Percentiles rank a stretch among this genome's conserved stretches.
Evolutionary conservation across 2,113 vertebrate genomes (phyloP).

Genomic region (Upupa epops): DNA sequence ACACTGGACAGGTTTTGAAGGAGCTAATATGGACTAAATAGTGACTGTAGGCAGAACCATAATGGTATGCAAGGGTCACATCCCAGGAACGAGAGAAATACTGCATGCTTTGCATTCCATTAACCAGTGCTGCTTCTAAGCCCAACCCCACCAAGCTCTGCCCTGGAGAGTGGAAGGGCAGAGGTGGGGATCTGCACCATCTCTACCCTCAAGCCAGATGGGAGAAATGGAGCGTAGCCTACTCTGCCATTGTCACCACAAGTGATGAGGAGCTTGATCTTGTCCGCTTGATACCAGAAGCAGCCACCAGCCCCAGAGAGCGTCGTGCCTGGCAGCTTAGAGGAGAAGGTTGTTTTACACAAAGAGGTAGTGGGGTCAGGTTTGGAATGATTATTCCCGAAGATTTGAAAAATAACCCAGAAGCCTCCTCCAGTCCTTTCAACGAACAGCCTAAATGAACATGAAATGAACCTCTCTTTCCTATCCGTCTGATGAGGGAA

Average conservation of each 20-base stretch:
- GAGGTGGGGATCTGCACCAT: rapidly evolving
- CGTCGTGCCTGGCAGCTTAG: rapidly evolving
- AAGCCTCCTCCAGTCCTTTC: not conserved
- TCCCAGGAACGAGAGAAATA: not conserved
- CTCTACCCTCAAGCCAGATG: rapidly evolving
- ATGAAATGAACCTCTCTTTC: not conserved
- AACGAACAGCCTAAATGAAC: not conserved
- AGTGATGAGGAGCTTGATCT: rapidly evolving
- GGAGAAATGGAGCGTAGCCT: not conserved
- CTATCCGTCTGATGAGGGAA: constrained; percentile 9
- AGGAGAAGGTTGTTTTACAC: not conserved
- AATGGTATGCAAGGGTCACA: not conserved
- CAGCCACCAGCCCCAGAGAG: not conserved
- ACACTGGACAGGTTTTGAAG: not conserved
- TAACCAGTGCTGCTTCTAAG: too few species aligned
- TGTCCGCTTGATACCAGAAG: not conserved
- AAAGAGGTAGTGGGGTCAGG: not conserved
- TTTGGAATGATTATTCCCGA: not conserved
- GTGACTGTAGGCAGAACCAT: not conserved
- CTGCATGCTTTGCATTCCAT: not conserved
- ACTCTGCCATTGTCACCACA: rapidly evolving
- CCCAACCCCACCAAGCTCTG: rapidly evolving
- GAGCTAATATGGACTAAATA: not conserved
- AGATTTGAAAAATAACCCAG: not conserved
- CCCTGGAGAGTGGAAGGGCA: rapidly evolving